Conservation (phyloP, 2,113 vertebrate species). For the Bambusicola thoracicus region DNA sequence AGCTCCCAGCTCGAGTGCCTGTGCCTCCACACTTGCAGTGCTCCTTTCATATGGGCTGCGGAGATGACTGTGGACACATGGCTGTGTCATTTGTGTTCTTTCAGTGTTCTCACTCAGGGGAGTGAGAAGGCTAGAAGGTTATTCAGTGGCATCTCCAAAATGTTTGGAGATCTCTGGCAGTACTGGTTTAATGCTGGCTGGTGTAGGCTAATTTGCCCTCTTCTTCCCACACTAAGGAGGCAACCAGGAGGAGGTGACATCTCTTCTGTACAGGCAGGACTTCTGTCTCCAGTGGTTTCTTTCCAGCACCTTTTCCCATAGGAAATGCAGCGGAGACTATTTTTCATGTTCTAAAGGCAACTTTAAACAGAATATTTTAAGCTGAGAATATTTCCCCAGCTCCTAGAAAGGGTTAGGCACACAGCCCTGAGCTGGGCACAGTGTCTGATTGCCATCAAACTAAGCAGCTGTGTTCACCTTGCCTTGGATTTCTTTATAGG, state of each 20-base stretch:
- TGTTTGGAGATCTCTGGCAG: neutral
- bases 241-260: neutral
- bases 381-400: conserved; percentile 27
- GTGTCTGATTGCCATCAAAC: conserved; percentile 64
- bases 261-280: neutral
- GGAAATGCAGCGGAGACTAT: neutral
- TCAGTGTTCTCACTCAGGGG: neutral
- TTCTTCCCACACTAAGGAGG: neutral
- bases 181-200: neutral
- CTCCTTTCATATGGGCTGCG: neutral
- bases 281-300: neutral
- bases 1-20: neutral
- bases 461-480: conserved; percentile 50
- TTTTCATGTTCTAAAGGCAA: neutral
- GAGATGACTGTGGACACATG: neutral
- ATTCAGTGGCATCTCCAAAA: neutral
- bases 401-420: conserved; percentile 42
- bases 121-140: neutral
- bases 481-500: conserved; percentile 54
- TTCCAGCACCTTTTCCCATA: neutral
- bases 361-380: conserved; percentile 20
- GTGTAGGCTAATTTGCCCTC: neutral
- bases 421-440: conserved; percentile 31
- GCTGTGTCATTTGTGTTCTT: neutral
- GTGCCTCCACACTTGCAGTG: neutral